Conservation (phyloP, 1,140 invertebrate genomes). For the Drosophila ficusphila region DNA sequence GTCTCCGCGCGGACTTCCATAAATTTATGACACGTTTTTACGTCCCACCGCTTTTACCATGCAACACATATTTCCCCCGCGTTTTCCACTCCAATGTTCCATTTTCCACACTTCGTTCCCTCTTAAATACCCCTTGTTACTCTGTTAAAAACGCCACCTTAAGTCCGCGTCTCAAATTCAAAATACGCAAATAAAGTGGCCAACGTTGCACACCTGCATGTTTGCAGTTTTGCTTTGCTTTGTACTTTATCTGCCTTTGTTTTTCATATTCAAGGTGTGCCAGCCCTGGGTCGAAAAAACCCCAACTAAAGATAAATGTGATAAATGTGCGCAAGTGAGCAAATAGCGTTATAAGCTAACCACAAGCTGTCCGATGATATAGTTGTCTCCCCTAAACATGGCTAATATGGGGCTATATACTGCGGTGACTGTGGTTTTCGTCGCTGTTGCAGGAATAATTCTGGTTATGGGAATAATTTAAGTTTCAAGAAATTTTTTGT, state of each 20-base stretch:
- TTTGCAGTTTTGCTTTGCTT: constrained; percentile 71
- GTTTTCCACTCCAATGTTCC: neutral
- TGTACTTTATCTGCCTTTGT: constrained; percentile 58
- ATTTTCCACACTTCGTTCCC: neutral
- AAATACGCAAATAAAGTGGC: constrained; percentile 72
- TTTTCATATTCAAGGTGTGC: constrained; percentile 43
- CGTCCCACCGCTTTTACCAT: constrained; percentile 16
- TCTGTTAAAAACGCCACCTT: neutral
- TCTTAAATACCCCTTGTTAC: neutral
- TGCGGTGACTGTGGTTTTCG: constrained; percentile 8
- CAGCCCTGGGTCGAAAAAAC: constrained; percentile 22
- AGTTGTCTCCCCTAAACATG: constrained; percentile 29
- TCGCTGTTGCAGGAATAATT: neutral
- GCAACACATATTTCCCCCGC: neutral
- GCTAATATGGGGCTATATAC: constrained; percentile 32
- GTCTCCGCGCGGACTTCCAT: constrained; percentile 35
- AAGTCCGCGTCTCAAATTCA: constrained; percentile 44
- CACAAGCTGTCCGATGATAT: constrained; percentile 55
- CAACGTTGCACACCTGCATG: constrained; percentile 65
- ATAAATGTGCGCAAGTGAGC: constrained; percentile 70
- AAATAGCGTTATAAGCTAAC: constrained; percentile 78
- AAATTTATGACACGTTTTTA: constrained; percentile 57
- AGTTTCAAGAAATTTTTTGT: neutral
- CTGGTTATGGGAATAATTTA: neutral
- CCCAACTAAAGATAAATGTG: constrained; percentile 67